These are phyloP conservation scores for Elegia similella DNA, from an alignment of 2,888 invertebrate genomes.

Conservation along the genomic window DNA sequence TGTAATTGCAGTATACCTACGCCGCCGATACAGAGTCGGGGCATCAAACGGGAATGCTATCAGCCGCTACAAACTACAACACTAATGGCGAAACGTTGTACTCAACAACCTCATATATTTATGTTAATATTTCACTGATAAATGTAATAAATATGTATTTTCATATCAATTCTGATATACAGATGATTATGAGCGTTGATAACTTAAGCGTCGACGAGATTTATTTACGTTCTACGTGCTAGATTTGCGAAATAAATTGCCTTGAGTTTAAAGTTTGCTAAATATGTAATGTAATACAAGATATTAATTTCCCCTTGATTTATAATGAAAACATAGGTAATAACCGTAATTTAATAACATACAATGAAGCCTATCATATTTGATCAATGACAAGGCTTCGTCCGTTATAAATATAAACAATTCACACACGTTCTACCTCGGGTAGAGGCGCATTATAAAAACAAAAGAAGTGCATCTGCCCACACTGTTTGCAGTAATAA, in stretches of 20 bases:
- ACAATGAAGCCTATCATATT: neutral
- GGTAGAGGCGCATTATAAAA: neutral
- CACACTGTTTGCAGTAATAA: constrained; percentile 1
- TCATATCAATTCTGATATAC: constrained; percentile 15
- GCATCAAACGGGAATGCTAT: constrained; percentile 59
- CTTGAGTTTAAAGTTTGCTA: neutral
- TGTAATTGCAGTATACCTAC: constrained; percentile 65
- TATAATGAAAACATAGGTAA: neutral
- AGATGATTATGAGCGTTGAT: neutral
- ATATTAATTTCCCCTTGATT: neutral
- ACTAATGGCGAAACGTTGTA: constrained; percentile 67
- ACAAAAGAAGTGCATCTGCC: constrained; percentile 1
- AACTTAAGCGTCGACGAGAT: neutral
- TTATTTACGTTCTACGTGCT: neutral
- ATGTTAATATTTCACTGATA: constrained; percentile 45
- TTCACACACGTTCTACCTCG: neutral
- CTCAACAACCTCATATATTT: constrained; percentile 46
- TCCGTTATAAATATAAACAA: constrained; percentile 1
- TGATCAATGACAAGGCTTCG: neutral
- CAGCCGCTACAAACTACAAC: constrained; percentile 60
- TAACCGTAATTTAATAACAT: constrained; percentile 2
- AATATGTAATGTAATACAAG: neutral
- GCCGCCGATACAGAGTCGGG: constrained; percentile 50
- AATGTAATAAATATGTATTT: constrained; percentile 30
- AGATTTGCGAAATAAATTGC: neutral